Evolutionary conservation across 1,140 invertebrate genomes (phyloP), one percentile per base, ranked within the genome.

Genomic region (Drosophila nannoptera): DNA sequence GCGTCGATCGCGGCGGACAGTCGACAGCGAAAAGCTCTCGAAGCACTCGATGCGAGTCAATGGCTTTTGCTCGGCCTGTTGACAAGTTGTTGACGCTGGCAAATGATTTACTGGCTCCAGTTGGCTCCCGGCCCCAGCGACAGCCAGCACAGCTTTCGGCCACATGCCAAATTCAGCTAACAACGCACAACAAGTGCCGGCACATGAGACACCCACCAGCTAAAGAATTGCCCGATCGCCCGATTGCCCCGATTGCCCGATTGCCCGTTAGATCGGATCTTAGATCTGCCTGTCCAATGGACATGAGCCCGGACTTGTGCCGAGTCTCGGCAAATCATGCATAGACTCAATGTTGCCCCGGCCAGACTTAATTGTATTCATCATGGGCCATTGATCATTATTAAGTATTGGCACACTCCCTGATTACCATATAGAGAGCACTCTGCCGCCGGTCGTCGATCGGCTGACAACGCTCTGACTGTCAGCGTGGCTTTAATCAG

Each of bases 41-140:
- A 66, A 55, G 22, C 66, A 61, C 76, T 78, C 69, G 43, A 63
- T 59, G 54, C 45, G 52, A 72, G 69, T 62, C 65, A 72, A 68
- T 68, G 58, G 61, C 49, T 73, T 64, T 62, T 49, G 45, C 55
- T 45, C 42, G 52, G 60, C 55, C 62, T 62, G 81, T 75, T 84
- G 81, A 84, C 81, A 84, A 84, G 81, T 84, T 84, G 81, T 84
- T 84, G 81, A 86, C 77, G 81, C 71, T 77, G 73, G 67, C 77
- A 68, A 86, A 84, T 84, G 81, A 84, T 84, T 84, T 84, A 84
- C 81, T 59, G 74, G 61, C 69, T 71, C 59, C 42, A 50, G 16
- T 22, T 31, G 31, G 58, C 58, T 48, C 42, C 54, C 63, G 63
- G 22, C 48, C 61, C 1, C 22, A 22, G 22, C 33, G 32, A 58